Conservation (phyloP, 1,140 invertebrate species). For the Diorhabda sublineata region DNA sequence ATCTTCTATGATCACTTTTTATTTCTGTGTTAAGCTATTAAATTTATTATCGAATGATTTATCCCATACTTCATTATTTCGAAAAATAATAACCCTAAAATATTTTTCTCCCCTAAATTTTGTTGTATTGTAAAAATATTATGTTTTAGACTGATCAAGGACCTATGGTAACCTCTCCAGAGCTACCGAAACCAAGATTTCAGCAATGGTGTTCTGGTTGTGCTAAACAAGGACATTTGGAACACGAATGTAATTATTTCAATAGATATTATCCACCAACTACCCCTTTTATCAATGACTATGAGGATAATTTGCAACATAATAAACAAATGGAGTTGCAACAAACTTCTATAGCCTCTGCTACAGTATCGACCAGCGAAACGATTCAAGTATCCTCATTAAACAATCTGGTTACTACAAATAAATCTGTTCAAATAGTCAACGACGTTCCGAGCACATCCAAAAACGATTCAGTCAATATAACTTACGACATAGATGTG, state of each 20-base stretch:
- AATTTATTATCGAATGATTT: no score
- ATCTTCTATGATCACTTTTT: no score
- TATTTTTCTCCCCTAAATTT: no score
- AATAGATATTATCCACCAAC: constrained; percentile 28
- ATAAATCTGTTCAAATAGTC: background rate
- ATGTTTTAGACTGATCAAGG: constrained; percentile 45
- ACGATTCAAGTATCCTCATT: background rate
- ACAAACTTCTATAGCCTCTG: background rate
- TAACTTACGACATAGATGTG: background rate
- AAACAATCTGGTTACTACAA: background rate
- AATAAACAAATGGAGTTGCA: background rate
- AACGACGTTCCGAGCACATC: background rate
- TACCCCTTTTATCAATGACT: constrained; percentile 30
- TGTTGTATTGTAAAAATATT: background rate
- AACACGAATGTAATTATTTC: constrained; percentile 50
- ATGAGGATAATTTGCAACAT: constrained; percentile 23
- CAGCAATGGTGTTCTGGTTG: constrained; percentile 60
- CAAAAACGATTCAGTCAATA: background rate
- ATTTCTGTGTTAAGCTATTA: no score
- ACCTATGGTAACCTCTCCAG: constrained; percentile 41
- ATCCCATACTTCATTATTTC: no score
- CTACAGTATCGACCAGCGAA: background rate
- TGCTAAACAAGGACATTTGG: constrained; percentile 56
- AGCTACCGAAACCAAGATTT: constrained; percentile 41
- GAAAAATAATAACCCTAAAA: no score